phyloP scores from a whole-genome alignment of 2,888 invertebrate genomes.

The Catocala nupta region DNA sequence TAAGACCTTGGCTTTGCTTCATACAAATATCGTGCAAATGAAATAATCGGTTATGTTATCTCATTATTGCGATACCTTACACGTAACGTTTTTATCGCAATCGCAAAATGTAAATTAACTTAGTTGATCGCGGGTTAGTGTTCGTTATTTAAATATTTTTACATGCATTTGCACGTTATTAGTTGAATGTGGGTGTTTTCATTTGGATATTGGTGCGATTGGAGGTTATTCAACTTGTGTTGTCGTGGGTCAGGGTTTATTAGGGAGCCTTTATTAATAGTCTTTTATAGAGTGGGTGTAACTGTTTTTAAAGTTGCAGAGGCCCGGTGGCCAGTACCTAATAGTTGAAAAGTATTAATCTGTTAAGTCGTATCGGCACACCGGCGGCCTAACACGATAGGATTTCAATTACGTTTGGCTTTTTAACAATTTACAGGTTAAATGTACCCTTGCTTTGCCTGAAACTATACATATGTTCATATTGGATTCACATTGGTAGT shows the following conservation, averaged over 20 bases:
- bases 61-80: constrained; percentile 11
- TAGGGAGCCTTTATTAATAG: no score
- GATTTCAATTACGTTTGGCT: no score
- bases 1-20: constrained; percentile 34
- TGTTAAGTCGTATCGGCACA: no score
- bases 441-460: no score
- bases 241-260: neutral
- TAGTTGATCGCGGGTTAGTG: neutral
- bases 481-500: no score
- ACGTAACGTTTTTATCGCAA: constrained; percentile 3
- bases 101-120: constrained; percentile 13
- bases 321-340: no score
- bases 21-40: constrained; percentile 36
- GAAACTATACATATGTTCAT: no score
- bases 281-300: no score
- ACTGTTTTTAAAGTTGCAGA: no score
- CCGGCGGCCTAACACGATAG: no score
- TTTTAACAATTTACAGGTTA: no score
- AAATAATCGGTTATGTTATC: constrained; percentile 18
- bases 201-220: neutral
- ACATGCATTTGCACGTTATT: neutral
- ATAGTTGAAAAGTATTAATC: no score
- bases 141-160: neutral
- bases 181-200: neutral
- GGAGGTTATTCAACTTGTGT: neutral